A percentile compares a stretch with the other conserved stretches of the same genome.
Conservation (phyloP, 2,113 vertebrate genomes). For the Periophthalmus modestus region DNA sequence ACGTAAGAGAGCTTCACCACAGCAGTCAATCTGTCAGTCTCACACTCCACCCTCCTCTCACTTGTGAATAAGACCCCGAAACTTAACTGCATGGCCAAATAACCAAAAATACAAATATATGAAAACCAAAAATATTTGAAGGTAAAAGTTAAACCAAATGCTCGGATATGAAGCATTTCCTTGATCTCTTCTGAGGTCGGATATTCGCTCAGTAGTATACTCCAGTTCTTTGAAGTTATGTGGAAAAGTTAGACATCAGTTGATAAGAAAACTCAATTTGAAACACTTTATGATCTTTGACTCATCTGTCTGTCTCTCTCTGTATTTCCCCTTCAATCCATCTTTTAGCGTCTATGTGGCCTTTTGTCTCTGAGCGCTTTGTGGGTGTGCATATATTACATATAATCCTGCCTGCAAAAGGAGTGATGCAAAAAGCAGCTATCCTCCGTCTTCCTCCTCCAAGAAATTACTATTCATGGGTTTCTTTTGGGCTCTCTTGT, state of each 20-base stretch:
- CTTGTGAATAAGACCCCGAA: no score
- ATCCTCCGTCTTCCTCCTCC: slow-evolving; percentile 26
- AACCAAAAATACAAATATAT: background rate
- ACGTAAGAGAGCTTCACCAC: no score
- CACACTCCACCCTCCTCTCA: no score
- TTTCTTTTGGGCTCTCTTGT: slow-evolving; percentile 18
- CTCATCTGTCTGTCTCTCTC: slow-evolving; percentile 22
- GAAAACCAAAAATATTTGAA: background rate
- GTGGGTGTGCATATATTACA: slow-evolving; percentile 68
- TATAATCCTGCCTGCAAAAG: slow-evolving; percentile 53
- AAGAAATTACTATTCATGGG: slow-evolving; percentile 51
- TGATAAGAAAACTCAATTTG: slow-evolving; percentile 18
- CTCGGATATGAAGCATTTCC: background rate
- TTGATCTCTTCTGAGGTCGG: background rate
- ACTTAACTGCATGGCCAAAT: no score
- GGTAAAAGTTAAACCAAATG: background rate
- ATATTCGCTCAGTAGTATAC: background rate
- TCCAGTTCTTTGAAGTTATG: slow-evolving; percentile 29
- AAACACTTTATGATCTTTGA: slow-evolving; percentile 35
- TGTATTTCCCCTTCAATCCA: slow-evolving; percentile 28
- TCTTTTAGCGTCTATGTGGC: slow-evolving; percentile 42
- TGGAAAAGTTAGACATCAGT: slow-evolving; percentile 4
- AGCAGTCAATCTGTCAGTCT: no score
- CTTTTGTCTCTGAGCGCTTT: slow-evolving; percentile 59
- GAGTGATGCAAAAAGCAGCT: slow-evolving; percentile 35